Evolutionary conservation across 1,140 invertebrate genomes (phyloP).

Genomic region (Heterodera carotae): DNA sequence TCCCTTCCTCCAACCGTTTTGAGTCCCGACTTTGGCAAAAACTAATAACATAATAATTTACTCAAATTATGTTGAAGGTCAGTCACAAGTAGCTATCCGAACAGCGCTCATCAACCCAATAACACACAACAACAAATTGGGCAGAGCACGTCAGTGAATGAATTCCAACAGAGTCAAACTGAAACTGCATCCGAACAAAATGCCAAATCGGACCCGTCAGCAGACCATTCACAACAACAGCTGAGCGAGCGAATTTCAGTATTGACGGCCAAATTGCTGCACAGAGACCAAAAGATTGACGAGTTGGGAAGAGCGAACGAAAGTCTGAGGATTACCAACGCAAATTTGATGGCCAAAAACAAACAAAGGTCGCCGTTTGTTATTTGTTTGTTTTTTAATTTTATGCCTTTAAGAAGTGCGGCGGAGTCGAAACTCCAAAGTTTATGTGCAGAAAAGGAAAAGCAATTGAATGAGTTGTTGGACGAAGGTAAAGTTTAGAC

Average conservation of each 20-base stretch:
- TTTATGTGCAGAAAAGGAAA: slow-evolving; percentile 54
- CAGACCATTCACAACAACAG: neutral
- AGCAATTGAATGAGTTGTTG: slow-evolving; percentile 53
- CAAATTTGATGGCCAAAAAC: slow-evolving; percentile 44
- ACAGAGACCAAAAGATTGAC: slow-evolving; percentile 52
- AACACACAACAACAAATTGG: slow-evolving; percentile 11
- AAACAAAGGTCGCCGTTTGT: slow-evolving; percentile 43
- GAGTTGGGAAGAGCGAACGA: slow-evolving; percentile 47
- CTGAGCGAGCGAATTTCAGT: slow-evolving; percentile 36
- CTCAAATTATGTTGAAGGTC: slow-evolving; percentile 48
- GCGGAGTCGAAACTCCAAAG: slow-evolving; percentile 56
- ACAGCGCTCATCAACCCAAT: slow-evolving; percentile 10
- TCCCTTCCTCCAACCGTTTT: neutral
- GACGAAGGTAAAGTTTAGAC: slow-evolving; percentile 51
- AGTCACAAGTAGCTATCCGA: slow-evolving; percentile 51
- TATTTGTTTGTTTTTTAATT: neutral
- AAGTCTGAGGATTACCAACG: slow-evolving; percentile 47
- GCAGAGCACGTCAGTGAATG: slow-evolving; percentile 3
- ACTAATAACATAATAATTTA: no score
- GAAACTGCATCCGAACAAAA: neutral
- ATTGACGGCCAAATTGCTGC: slow-evolving; percentile 44
- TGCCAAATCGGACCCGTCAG: neutral
- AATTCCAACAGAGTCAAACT: slow-evolving; percentile 12
- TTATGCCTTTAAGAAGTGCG: slow-evolving; percentile 19
- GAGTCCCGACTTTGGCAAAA: neutral